phyloP scores from a whole-genome alignment of 2,113 vertebrate genomes.

The Toxotes chatareus region DNA sequence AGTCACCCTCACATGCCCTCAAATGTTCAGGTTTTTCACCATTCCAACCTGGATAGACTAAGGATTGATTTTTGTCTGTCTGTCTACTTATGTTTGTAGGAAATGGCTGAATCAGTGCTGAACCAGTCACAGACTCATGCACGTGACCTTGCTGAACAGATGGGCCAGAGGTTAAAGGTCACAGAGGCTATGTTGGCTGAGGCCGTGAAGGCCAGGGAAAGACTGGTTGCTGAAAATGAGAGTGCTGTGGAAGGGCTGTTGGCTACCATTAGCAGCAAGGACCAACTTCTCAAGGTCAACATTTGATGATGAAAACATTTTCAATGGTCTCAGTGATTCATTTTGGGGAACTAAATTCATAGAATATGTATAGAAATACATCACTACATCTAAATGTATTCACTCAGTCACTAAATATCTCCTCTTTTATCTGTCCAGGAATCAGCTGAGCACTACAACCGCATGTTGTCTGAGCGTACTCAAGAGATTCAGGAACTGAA shows the following conservation, averaged over 20 bases:
- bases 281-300: slow-evolving; percentile 84
- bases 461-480: slow-evolving; percentile 77
- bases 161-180: slow-evolving; percentile 85
- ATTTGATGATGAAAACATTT: slow-evolving; percentile 1
- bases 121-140: slow-evolving; percentile 78
- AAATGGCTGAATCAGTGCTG: slow-evolving; percentile 76
- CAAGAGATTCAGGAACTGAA: slow-evolving; percentile 83
- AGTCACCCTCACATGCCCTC: not conserved
- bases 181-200: slow-evolving; percentile 83
- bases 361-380: not conserved
- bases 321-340: not conserved
- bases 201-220: slow-evolving; percentile 82
- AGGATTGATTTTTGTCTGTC: too few species aligned
- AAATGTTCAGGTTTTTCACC: slow-evolving; percentile 1
- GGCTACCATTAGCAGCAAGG: slow-evolving; percentile 84
- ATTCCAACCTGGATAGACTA: not conserved
- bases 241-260: slow-evolving; percentile 83
- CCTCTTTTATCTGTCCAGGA: slow-evolving; percentile 69
- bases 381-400: not conserved
- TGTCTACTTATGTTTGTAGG: slow-evolving; percentile 56
- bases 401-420: slow-evolving; percentile 4
- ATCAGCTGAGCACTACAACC: slow-evolving; percentile 81
- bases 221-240: slow-evolving; percentile 83
- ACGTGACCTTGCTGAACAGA: slow-evolving; percentile 80
- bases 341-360: not conserved